Base-by-base conservation (phyloP, 2,888 invertebrate species). In the Ceriagrion tenellum region DNA sequence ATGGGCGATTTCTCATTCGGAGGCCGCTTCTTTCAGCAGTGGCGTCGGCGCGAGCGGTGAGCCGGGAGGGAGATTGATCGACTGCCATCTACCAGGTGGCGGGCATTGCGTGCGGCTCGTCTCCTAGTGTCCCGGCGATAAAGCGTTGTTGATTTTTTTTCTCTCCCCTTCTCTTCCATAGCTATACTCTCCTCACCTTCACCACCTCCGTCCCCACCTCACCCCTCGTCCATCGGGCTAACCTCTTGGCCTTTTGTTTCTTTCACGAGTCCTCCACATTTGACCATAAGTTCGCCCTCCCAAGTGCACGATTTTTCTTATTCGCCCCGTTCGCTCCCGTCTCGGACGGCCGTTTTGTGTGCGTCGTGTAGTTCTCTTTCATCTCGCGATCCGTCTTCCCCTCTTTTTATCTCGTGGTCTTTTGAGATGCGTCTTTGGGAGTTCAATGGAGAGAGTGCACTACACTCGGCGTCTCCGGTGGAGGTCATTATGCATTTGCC, bases 141-240 rank as follows among this genome's bases (percentile, higher is more conserved):
- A 89, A 89, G 89, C 89, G 18, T 55, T 89, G 89, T 89, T 55
- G 89, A 89, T 89, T 55, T 89, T 89, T 55, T 89, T 47, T 26
- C 47, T 47, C 47, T 26, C 89, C 26, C 55, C 26, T 55, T 35
- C 30, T 35, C 81, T 0, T 35, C 16, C 35, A 16, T 8, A 35
- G 13, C 30, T 13, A 47, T 8, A 47, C 47, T 4, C 47, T 47
- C 47, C 47, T 47, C 8, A 47, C 47, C 16, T 69, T 4, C 81
- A 26, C 35, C 30, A 35, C 10, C 35, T 16, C n/a, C n/a, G n/a
- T 6, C 74, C 74, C 74, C n/a, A 6, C 10, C n/a, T n/a, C 69
- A 0, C 81, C 10, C 35, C 81, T 16, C 35, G 35, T 35, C 16
- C 81, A 4, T 8, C 3, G 13, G 81, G 18, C 16, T 16, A 35